Conservation (phyloP, 2,888 invertebrate genomes). For the Agrotis clavis region DNA sequence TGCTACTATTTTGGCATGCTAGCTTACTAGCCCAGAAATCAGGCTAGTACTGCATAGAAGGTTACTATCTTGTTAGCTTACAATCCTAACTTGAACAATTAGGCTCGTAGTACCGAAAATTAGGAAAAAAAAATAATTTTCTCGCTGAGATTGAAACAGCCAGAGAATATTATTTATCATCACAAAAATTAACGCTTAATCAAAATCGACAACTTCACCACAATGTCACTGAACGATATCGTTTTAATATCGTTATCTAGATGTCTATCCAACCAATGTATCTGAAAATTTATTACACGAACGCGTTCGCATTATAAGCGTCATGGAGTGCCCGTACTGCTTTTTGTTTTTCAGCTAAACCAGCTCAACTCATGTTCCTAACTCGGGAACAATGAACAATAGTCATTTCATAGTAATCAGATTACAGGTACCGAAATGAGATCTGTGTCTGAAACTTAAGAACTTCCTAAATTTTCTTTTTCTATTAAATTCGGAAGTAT, state of each 20-base stretch:
- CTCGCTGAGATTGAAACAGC: too few species aligned
- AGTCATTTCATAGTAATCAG: neutral
- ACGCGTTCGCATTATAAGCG: too few species aligned
- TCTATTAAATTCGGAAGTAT: neutral
- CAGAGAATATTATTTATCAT: constrained; percentile 3
- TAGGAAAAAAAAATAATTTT: neutral
- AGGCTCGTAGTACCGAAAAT: neutral
- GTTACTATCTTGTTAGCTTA: neutral
- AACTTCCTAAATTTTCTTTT: too few species aligned
- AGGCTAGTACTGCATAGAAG: neutral
- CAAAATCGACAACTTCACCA: constrained; percentile 13
- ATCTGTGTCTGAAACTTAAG: neutral
- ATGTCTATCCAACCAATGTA: too few species aligned
- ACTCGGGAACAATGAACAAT: neutral
- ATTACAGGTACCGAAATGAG: neutral
- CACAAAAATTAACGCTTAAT: neutral
- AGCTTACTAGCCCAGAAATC: neutral
- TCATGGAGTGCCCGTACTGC: too few species aligned
- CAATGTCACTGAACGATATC: constrained; percentile 48
- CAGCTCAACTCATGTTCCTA: neutral
- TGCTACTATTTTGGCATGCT: neutral
- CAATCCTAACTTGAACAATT: neutral
- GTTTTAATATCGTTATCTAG: constrained; percentile 15
- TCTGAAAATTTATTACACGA: too few species aligned
- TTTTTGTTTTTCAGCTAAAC: too few species aligned